Base-by-base conservation (phyloP, 2,888 invertebrate genomes). In the Argyra leucocephala region DNA sequence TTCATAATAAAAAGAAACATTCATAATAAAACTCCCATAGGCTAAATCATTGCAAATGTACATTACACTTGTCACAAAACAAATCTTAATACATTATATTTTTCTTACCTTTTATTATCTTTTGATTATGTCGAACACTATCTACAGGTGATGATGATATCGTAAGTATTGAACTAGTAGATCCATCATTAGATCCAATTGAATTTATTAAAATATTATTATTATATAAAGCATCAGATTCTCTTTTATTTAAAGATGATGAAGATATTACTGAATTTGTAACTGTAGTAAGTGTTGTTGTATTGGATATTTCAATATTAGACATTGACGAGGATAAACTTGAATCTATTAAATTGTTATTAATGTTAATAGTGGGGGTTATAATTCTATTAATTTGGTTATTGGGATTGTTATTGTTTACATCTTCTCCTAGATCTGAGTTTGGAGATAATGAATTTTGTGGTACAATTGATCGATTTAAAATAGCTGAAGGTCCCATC, bases 401-500 rank as follows among this genome's bases (percentile, higher is more conserved):
- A 48, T 48, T n/a, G 18, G 12, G 5, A 23, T 3, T 59, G 58
- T 58, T 22, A 22, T 58, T 58, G 18, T 48, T 48, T 48, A 48
- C 6, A 48, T 48, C 18, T 48, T 48, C 48, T 48, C 22, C 58
- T 58, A 22, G 3, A 58, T 22, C 12, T 6, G n/a, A 48, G 5
- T 3, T 31, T 31, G 61, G 23, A 9, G 61, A 61, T 61, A 26
- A n/a, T 21, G 61, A 61, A 61, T 31, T 61, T 31, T 24, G 24
- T 31, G 31, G 23, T 23, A 23, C 3, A 15, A 12, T 7, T 31
- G 61, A 26, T 3, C 63, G 65, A 36, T 62, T 61, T 57, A 65
- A 66, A 36, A 67, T 67, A 22, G 69, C 67, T 63, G 67, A 64
- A 37, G 69, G 67, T 57, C 66, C 66, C 64, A 69, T 66, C 1